Evolutionary conservation across 2,113 vertebrate genomes (phyloP).

Genomic region (Oceanites oceanicus): DNA sequence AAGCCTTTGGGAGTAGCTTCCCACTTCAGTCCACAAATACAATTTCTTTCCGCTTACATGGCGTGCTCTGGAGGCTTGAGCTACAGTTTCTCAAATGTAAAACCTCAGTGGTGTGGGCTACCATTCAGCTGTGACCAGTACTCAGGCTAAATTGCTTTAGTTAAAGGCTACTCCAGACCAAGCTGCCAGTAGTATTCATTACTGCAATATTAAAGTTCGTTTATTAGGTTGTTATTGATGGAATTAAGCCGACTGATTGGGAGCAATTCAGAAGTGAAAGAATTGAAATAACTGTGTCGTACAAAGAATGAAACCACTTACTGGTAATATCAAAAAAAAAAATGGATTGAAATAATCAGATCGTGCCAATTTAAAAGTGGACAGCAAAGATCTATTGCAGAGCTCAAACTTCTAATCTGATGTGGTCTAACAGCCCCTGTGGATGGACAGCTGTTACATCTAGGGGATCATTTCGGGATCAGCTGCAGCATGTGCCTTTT

Average conservation of each 20-base stretch:
- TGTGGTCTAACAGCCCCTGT: not conserved
- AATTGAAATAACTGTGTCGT: not conserved
- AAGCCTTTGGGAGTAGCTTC: not conserved
- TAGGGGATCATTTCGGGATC: rapidly evolving
- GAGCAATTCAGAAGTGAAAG: not conserved
- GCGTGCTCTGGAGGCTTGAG: not conserved
- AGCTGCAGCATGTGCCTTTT: rapidly evolving
- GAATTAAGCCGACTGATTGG: not conserved
- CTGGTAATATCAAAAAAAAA: not conserved
- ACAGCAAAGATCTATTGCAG: not conserved
- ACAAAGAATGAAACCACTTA: not conserved
- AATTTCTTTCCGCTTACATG: not conserved
- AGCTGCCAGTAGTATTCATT: not conserved
- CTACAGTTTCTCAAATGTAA: not conserved
- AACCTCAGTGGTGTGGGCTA: not conserved
- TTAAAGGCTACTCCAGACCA: not conserved
- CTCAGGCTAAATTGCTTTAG: not conserved
- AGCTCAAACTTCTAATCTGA: not conserved
- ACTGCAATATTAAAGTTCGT: not conserved
- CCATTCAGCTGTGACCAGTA: not conserved
- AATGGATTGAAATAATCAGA: not conserved
- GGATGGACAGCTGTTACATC: not conserved
- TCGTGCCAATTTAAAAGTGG: not conserved
- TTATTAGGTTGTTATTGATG: slow-evolving; percentile 33
- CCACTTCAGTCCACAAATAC: not conserved